Conservation (phyloP, 1,140 invertebrate genomes). For the Nasonia giraulti region DNA sequence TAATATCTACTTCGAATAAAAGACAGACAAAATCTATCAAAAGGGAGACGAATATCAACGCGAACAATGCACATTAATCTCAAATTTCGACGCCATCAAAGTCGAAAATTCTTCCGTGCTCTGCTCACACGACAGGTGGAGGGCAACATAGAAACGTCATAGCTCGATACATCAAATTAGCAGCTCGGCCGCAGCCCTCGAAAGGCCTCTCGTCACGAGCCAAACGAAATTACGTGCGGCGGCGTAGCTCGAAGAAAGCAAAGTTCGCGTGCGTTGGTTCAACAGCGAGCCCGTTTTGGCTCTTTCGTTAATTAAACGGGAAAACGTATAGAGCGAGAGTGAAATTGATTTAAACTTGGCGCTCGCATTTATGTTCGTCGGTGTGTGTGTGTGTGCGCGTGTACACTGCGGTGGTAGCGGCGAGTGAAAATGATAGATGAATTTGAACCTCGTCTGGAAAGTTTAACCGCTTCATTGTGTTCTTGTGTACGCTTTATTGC, state of each 20-base stretch:
- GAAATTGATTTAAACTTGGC: slow-evolving; percentile 29
- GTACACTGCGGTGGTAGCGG: not conserved
- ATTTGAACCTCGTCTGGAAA: not conserved
- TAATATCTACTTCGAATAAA: too few relatives aligned
- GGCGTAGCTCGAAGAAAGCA: not conserved
- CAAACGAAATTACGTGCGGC: slow-evolving; percentile 4
- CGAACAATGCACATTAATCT: too few relatives aligned
- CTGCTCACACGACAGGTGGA: too few relatives aligned
- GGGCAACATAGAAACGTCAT: not conserved
- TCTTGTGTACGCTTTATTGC: not conserved
- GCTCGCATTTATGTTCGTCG: not conserved
- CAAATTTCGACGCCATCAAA: too few relatives aligned
- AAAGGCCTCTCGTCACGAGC: not conserved
- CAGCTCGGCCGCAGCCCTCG: not conserved
- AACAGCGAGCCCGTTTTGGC: not conserved
- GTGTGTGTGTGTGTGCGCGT: not conserved
- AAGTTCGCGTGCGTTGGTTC: not conserved
- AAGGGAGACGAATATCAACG: too few relatives aligned
- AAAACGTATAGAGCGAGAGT: not conserved
- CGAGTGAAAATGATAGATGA: not conserved
- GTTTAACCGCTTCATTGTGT: not conserved
- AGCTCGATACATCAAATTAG: not conserved
- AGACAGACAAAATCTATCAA: too few relatives aligned
- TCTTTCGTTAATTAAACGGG: slow-evolving; percentile 37
- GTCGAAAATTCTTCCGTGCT: too few relatives aligned